Percentiles rank a stretch among this genome's conserved stretches.
Evolutionary conservation across 2,797 vertebrate species (phyloP).

Genomic region (Trachurus trachurus): DNA sequence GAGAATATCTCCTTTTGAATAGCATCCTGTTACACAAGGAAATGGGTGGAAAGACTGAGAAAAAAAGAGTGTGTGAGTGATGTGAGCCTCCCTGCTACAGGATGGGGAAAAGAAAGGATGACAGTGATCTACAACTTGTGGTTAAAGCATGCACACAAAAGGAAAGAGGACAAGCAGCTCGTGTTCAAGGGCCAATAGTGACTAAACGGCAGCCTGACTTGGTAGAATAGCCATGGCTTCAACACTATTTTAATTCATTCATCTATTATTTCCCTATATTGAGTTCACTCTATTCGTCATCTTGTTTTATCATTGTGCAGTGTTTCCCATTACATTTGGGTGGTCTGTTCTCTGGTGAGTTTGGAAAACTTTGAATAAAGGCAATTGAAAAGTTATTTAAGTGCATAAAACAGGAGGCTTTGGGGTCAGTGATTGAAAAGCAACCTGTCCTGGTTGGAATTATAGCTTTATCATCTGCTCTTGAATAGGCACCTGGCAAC

Average conservation of each 20-base stretch:
- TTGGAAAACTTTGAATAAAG: conserved; percentile 28
- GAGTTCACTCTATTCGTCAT: conserved; percentile 25
- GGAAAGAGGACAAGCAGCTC: conserved; percentile 27
- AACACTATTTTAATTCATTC: conserved; percentile 8
- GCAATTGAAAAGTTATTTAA: conserved; percentile 29
- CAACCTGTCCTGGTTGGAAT: conserved; percentile 23
- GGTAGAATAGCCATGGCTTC: conserved; percentile 15
- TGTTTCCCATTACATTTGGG: conserved; percentile 29
- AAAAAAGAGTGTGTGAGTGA: background rate
- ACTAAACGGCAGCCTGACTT: conserved; percentile 23
- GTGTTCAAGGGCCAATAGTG: background rate
- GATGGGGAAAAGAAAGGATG: conserved; percentile 25
- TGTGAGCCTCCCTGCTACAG: conserved; percentile 28
- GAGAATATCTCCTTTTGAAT: conserved; percentile 58
- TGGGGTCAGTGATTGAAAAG: conserved; percentile 50
- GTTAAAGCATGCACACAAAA: conserved; percentile 29
- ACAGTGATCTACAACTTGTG: conserved; percentile 42
- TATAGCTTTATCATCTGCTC: conserved; percentile 59
- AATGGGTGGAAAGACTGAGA: conserved; percentile 17
- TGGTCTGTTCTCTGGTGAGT: conserved; percentile 28
- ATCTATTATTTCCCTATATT: background rate
- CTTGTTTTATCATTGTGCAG: conserved; percentile 21
- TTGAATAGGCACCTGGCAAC: conserved; percentile 27
- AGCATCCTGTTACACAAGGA: conserved; percentile 42
- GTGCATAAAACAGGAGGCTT: conserved; percentile 28